A percentile compares a stretch with the other conserved stretches of the same genome.
phyloP scores from a whole-genome alignment of 2,888 invertebrate genomes.

The Drosophila eohydei region DNA sequence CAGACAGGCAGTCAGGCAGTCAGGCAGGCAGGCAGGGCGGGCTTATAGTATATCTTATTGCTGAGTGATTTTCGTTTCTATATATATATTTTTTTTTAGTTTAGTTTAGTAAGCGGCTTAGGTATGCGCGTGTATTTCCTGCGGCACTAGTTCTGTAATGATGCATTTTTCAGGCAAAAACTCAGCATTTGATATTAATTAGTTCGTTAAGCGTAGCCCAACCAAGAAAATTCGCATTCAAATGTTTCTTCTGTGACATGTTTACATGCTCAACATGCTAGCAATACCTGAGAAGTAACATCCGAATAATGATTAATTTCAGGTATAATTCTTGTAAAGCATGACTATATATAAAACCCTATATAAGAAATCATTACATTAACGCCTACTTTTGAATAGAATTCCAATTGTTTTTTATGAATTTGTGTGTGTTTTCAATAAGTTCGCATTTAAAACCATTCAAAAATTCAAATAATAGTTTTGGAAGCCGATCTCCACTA shows the following conservation, averaged over 20 bases:
- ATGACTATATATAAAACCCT: constrained; percentile 2
- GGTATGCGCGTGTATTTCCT: constrained; percentile 26
- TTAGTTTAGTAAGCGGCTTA: constrained; percentile 44
- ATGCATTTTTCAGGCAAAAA: constrained; percentile 22
- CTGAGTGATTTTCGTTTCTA: constrained; percentile 1
- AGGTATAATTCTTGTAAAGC: constrained; percentile 1
- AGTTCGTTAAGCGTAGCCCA: constrained; percentile 9
- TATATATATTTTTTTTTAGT: constrained; percentile 13
- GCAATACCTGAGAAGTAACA: constrained; percentile 22
- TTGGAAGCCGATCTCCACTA: not conserved
- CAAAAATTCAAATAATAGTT: not conserved
- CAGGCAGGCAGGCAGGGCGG: constrained; percentile 26
- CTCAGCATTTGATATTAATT: constrained; percentile 19
- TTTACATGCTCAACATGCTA: constrained; percentile 10
- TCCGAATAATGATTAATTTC: constrained; percentile 15
- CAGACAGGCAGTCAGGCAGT: constrained; percentile 35
- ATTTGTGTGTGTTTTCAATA: too few species aligned
- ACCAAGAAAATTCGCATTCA: constrained; percentile 19
- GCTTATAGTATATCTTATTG: constrained; percentile 29
- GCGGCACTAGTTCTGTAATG: constrained; percentile 43
- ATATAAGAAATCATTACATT: not conserved
- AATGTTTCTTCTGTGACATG: constrained; percentile 4
- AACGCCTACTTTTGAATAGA: not conserved
- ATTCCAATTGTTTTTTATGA: not conserved
- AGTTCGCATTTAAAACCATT: not conserved